Evolutionary conservation across 2,797 vertebrate species (phyloP).

Genomic region (Cephalopachus bancanus): DNA sequence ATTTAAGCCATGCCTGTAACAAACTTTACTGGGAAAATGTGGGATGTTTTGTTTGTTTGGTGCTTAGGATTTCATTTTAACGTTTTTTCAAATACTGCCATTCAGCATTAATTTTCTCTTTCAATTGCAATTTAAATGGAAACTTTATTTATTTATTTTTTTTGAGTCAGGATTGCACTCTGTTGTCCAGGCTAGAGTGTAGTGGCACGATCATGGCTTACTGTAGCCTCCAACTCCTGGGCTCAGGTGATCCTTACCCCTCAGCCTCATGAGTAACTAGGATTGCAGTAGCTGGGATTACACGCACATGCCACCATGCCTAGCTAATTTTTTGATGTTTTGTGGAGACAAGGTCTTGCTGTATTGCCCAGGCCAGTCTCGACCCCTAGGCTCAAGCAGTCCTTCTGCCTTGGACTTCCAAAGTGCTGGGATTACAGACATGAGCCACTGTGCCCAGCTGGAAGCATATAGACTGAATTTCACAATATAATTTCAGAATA

Average conservation of each 20-base stretch:
- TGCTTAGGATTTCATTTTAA: constrained; percentile 12
- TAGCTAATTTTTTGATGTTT: not conserved
- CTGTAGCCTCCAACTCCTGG: too few relatives aligned
- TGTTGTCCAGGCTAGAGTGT: too few relatives aligned
- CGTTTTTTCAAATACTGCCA: not conserved
- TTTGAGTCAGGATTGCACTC: too few relatives aligned
- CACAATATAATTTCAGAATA: not conserved
- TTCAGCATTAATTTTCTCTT: not conserved
- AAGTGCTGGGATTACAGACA: not conserved
- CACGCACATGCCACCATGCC: too few relatives aligned
- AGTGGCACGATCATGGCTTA: too few relatives aligned
- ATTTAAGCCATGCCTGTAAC: not conserved
- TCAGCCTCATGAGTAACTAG: too few relatives aligned
- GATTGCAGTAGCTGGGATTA: too few relatives aligned
- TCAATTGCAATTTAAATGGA: too few relatives aligned
- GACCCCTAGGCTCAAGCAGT: fast-evolving
- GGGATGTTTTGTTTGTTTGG: not conserved
- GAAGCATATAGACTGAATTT: not conserved
- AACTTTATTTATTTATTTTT: too few relatives aligned
- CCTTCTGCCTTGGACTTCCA: not conserved
- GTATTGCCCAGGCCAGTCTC: not conserved
- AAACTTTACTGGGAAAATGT: not conserved
- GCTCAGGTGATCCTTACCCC: too few relatives aligned
- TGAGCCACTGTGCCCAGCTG: too few relatives aligned
- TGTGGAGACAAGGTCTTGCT: not conserved